Evolutionary conservation across 2,888 invertebrate genomes (phyloP), one percentile per base, ranked within the genome.

Genomic region (Apodemia zela): DNA sequence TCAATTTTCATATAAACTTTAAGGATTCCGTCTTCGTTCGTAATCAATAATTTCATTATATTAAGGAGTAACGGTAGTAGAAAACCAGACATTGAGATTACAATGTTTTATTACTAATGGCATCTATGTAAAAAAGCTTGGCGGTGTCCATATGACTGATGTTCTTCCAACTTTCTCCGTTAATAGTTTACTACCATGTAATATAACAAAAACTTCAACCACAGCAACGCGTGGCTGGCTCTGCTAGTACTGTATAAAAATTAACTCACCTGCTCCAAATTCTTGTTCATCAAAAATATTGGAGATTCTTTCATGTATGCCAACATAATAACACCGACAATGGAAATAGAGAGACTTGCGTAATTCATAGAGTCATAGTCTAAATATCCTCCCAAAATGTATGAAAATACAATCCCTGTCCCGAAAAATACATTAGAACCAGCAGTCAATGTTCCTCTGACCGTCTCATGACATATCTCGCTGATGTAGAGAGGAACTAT

Each of bases 241-340:
- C 29, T 4, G 29, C 29, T n/a, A n/a, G n/a, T 33, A 33, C 10
- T 33, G 13, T 15, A 25, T 15, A 54, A 59, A n/a, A 25, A 15
- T 8, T 2, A 59, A 38, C 38, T 17, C 15, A 63, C 62, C 62
- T 63, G 45, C 21, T 63, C 59, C 33, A 51, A 38, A 17, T 59
- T 59, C 25, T 64, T 64, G 18, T 33, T 62, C 67, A 71, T 61
- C 29, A 71, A 49, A 61, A 59, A 66, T 17, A 63, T 15, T 1
- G 71, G 69, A 3, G 86, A 79, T n/a, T 86, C 85, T 60, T 73
- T 81, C 25, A 84, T 57, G 1, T 79, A 10, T 2, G 25, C 8
- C 10, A 81, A 29, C n/a, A 77, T 11, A 0, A 72, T 29, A 0
- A 77, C 68, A 0, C 76, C 75, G 0, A 70, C 4, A 0, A 73